Evolutionary conservation across 2,113 vertebrate species (phyloP).

Genomic region (Tinamus guttatus): DNA sequence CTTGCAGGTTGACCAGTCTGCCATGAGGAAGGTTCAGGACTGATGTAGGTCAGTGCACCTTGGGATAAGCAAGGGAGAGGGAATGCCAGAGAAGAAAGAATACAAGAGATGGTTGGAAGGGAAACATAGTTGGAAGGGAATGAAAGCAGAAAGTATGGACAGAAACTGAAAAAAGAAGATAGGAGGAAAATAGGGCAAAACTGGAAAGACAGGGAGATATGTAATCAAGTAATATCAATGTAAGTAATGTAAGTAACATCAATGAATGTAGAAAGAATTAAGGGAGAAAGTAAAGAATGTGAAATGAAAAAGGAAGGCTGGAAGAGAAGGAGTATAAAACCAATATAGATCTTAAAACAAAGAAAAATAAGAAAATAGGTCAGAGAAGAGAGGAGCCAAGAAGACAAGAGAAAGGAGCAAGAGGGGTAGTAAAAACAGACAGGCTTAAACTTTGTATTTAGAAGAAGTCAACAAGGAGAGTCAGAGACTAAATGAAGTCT

Average conservation of each 20-base stretch:
- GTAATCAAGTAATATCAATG: background rate
- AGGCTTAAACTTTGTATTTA: background rate
- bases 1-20: background rate
- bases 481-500: background rate
- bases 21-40: background rate
- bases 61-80: background rate
- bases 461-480: background rate
- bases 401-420: background rate
- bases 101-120: background rate
- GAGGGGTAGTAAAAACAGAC: background rate
- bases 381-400: background rate
- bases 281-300: background rate
- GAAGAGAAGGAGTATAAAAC: background rate
- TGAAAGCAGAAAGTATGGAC: background rate
- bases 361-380: background rate
- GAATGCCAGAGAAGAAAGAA: background rate
- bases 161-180: background rate
- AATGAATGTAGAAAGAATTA: background rate
- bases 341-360: background rate
- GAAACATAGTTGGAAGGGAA: background rate
- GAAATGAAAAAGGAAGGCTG: background rate
- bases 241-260: background rate
- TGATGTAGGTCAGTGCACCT: background rate
- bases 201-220: background rate
- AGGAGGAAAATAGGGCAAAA: background rate